Conservation (phyloP, 2,113 vertebrate genomes). For the Phycodurus eques region DNA sequence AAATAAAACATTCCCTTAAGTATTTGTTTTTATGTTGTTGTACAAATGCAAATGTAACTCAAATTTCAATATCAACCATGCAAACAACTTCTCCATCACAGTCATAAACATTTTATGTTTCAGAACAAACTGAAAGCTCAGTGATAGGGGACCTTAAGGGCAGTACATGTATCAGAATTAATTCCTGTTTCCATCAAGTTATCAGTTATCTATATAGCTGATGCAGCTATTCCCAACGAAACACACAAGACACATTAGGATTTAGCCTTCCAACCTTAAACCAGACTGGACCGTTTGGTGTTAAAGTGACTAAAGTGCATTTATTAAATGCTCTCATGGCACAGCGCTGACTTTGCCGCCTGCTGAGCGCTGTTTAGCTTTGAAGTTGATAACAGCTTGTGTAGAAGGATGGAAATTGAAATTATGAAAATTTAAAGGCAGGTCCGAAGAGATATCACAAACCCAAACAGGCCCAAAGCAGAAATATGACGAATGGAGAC, state of each 20-base stretch:
- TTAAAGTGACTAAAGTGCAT: background rate
- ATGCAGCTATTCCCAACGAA: background rate
- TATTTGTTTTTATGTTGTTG: too few relatives aligned
- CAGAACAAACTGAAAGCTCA: too few relatives aligned
- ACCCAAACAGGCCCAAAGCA: background rate
- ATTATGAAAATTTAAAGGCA: background rate
- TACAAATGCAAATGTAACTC: too few relatives aligned
- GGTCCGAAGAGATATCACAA: background rate
- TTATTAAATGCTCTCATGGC: background rate
- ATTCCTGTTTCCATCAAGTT: too few relatives aligned
- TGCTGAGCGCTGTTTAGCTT: background rate
- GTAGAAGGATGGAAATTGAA: background rate
- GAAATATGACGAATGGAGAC: background rate
- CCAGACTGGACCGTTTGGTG: background rate
- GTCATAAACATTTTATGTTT: too few relatives aligned
- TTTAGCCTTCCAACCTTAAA: background rate
- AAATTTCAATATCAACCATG: too few relatives aligned
- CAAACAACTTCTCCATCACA: too few relatives aligned
- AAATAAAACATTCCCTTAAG: too few relatives aligned
- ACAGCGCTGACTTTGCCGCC: background rate
- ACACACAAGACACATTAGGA: background rate
- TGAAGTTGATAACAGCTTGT: background rate
- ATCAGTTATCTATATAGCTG: background rate
- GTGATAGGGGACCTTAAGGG: too few relatives aligned
- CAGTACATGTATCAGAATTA: too few relatives aligned